These are phyloP conservation scores for Phragmatobia fuliginosa DNA, from an alignment of 2,888 invertebrate species.

Conservation along the genomic window DNA sequence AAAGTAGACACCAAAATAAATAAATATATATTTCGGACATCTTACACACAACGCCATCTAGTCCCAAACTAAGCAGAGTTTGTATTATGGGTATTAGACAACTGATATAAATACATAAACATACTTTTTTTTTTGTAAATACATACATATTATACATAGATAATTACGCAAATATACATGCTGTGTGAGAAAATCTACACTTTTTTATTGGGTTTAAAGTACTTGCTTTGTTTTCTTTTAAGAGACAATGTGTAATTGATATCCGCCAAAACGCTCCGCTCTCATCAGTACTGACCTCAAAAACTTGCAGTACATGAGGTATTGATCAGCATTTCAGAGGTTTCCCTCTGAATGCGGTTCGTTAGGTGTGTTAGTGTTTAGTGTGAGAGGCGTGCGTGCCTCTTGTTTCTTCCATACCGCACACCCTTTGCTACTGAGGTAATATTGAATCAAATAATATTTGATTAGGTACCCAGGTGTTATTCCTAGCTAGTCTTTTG, in stretches of 20 bases:
- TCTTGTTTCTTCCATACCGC: constrained; percentile 59
- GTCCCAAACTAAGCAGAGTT: too few species aligned
- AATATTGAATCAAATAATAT: constrained; percentile 79
- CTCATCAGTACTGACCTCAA: constrained; percentile 23
- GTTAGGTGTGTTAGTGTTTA: constrained; percentile 72
- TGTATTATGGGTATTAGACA: too few species aligned
- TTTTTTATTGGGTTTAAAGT: not conserved
- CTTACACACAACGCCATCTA: too few species aligned
- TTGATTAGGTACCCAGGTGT: constrained; percentile 71
- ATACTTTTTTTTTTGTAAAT: too few species aligned
- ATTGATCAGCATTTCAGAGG: constrained; percentile 79
- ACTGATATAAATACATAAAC: too few species aligned
- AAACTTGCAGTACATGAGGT: constrained; percentile 57
- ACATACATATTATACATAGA: too few species aligned
- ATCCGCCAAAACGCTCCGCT: constrained; percentile 29
- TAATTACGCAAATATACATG: too few species aligned
- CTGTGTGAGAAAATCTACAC: not conserved
- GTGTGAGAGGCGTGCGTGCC: constrained; percentile 62
- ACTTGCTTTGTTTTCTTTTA: not conserved
- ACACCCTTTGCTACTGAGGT: constrained; percentile 55
- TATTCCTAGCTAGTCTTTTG: constrained; percentile 61
- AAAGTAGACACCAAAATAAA: too few species aligned
- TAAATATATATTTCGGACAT: too few species aligned
- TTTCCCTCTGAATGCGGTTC: constrained; percentile 78
- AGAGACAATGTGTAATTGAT: not conserved